phyloP scores from a whole-genome alignment of 2,888 invertebrate genomes.

The Thymelicus sylvestris region DNA sequence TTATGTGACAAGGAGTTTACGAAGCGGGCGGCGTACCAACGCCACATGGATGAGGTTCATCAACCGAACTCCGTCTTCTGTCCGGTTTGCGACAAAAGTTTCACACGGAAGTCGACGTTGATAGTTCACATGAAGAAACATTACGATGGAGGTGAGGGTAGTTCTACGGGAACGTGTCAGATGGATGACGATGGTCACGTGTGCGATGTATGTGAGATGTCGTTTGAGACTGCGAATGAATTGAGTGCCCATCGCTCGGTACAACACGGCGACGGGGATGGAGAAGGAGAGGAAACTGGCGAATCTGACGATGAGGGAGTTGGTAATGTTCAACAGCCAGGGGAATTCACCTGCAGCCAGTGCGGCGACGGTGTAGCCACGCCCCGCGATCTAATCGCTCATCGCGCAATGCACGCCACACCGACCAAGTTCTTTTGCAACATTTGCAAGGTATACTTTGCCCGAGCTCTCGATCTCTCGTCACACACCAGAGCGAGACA shows the following conservation, averaged over 20 bases:
- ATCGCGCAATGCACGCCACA: constrained; percentile 81
- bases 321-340: constrained; percentile 62
- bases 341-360: constrained; percentile 81
- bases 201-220: constrained; percentile 86
- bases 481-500: constrained; percentile 80
- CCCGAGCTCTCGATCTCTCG: constrained; percentile 73
- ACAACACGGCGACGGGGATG: constrained; percentile 73
- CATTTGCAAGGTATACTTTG: constrained; percentile 84
- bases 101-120: constrained; percentile 86
- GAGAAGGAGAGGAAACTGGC: constrained; percentile 52
- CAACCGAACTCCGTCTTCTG: constrained; percentile 84
- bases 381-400: constrained; percentile 82
- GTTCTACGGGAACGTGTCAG: constrained; percentile 57
- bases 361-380: constrained; percentile 84
- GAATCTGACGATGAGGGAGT: constrained; percentile 73
- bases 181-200: constrained; percentile 69
- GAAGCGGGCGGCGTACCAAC: constrained; percentile 84
- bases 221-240: constrained; percentile 84
- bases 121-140: constrained; percentile 87
- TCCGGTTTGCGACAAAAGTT: constrained; percentile 86
- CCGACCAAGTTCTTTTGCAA: constrained; percentile 84
- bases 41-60: constrained; percentile 85
- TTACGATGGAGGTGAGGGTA: constrained; percentile 75
- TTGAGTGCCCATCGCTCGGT: constrained; percentile 84
- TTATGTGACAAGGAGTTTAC: constrained; percentile 86